phyloP scores from a whole-genome alignment of 2,888 invertebrate genomes.

The Cordilura impudica region DNA sequence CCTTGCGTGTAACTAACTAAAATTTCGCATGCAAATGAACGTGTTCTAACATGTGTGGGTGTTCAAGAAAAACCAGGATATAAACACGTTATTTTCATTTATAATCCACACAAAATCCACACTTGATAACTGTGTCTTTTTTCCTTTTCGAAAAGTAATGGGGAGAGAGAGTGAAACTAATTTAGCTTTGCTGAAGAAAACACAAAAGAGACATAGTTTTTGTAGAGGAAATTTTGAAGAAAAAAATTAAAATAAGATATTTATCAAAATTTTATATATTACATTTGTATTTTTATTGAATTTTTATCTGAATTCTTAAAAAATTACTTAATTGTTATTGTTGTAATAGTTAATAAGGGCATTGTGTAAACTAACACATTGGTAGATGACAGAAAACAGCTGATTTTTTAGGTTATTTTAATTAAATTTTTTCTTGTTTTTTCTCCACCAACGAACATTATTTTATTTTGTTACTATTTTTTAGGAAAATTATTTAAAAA shows the following conservation, averaged over 20 bases:
- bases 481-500: not conserved
- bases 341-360: conserved; percentile 33
- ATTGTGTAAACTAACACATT: conserved; percentile 2
- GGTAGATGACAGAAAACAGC: conserved; percentile 51
- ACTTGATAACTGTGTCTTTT: not conserved
- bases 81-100: conserved; percentile 23
- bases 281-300: not conserved
- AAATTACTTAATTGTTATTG: not conserved
- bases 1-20: conserved; percentile 59
- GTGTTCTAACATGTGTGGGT: conserved; percentile 47
- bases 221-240: not conserved
- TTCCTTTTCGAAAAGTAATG: not conserved
- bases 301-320: not conserved
- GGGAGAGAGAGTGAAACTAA: not conserved
- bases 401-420: conserved; percentile 49
- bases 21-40: conserved; percentile 46
- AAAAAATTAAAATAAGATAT: not conserved
- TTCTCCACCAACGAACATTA: no score
- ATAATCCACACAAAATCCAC: conserved; percentile 50
- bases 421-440: conserved; percentile 3
- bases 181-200: no score
- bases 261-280: not conserved
- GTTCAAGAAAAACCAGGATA: conserved; percentile 50
- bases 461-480: conserved; percentile 5
- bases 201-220: not conserved